Conservation (phyloP, 2,888 invertebrate species). For the Coronaproctus castanopsis region DNA sequence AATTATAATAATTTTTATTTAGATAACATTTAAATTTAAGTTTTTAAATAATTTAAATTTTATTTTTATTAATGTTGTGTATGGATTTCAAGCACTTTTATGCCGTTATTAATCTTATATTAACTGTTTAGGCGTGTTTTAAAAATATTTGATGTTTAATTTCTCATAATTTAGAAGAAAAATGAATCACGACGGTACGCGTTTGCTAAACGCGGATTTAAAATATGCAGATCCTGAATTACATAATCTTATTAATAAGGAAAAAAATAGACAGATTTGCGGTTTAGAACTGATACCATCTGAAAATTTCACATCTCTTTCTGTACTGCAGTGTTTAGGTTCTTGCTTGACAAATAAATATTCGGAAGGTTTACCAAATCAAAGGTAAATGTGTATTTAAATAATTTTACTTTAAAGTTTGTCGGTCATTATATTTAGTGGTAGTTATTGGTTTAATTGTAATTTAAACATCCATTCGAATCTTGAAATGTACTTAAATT, state of each 20-base stretch:
- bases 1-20: background rate
- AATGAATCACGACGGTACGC: background rate
- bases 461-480: no score
- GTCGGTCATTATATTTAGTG: no score
- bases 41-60: background rate
- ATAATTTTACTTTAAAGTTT: no score
- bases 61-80: no score
- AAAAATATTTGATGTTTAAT: no score
- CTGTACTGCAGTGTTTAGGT: slow-evolving; percentile 74
- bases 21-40: background rate
- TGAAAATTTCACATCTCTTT: slow-evolving; percentile 81
- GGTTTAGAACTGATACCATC: slow-evolving; percentile 94
- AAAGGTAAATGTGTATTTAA: slow-evolving; percentile 59
- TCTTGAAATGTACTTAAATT: no score
- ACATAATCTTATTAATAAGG: slow-evolving; percentile 55
- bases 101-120: no score
- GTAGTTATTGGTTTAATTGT: no score
- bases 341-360: slow-evolving; percentile 90
- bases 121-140: no score
- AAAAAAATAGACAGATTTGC: slow-evolving; percentile 60
- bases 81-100: no score
- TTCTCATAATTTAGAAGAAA: background rate
- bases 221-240: slow-evolving; percentile 72
- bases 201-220: slow-evolving; percentile 19
- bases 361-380: slow-evolving; percentile 79